A percentile compares a stretch with the other conserved stretches of the same genome.
Evolutionary conservation across 2,113 vertebrate species (phyloP).

Genomic region (Struthidea cinerea): DNA sequence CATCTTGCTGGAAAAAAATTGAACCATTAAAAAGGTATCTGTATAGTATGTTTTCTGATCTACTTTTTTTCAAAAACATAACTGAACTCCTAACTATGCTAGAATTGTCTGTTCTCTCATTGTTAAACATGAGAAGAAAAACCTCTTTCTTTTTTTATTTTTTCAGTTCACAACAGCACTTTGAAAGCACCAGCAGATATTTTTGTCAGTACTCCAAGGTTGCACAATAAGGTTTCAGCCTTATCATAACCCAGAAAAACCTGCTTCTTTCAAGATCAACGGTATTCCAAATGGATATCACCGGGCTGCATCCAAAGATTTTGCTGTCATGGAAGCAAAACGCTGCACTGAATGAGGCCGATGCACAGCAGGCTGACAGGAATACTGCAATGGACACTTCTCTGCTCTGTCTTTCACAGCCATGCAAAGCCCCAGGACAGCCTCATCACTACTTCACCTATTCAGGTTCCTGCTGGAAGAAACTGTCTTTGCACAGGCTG

Average conservation of each 20-base stretch:
- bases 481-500: background rate
- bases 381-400: background rate
- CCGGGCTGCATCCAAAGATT: background rate
- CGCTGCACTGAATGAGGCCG: fast-evolving
- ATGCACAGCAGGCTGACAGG: background rate
- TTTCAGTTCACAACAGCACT: background rate
- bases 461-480: background rate
- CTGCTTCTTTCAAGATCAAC: background rate
- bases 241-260: background rate
- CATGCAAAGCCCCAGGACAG: background rate
- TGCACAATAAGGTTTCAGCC: background rate
- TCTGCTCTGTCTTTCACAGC: background rate
- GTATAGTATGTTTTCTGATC: background rate
- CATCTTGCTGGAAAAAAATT: background rate
- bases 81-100: background rate
- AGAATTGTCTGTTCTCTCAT: background rate
- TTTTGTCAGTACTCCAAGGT: background rate
- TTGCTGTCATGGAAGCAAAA: background rate
- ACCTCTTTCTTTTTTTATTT: too few relatives aligned
- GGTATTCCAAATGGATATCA: background rate
- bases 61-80: background rate
- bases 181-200: background rate
- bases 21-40: background rate
- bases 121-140: background rate
- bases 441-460: background rate